Evolutionary conservation across 2,113 vertebrate species (phyloP), one percentile per base, ranked within the genome.

Genomic region (Himantopus leucocephalus): DNA sequence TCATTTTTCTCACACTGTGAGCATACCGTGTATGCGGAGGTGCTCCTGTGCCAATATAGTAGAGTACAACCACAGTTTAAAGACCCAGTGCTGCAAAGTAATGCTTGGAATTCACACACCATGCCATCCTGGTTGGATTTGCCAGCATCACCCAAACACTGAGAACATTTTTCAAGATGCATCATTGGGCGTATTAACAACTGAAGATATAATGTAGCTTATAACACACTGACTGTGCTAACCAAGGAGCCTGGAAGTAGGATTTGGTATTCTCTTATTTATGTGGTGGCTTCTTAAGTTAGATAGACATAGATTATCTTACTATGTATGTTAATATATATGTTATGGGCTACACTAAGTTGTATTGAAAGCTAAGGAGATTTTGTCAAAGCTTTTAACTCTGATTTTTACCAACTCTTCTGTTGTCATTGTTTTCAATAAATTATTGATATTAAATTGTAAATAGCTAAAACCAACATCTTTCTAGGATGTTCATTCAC

Each of bases 41-140:
- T 10, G 45, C 4, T 17, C 5, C 17, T 0, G 2, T 41, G 24
- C 47, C 56, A 71, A 8, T 3, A 11, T 1, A 60, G n/a, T 1
- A 4, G 48, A 78, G 66, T 17, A 75, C 37, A 71, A 27, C 34
- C 62, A 12, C 23, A 50, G 16, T 45, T 22, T 75, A 21, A 92
- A 88, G 52, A 71, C 8, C 8, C 35, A 64, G 63, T 10, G 71
- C 39, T 56, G 32, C 43, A 35, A 55, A 64, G 8, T 16, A 50
- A 59, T 12, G 5, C 20, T 30, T 68, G 79, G 67, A 71, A 78
- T 59, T 47, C 35, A 70, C 41, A 37, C 52, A 22, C 34, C 26
- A 35, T n/a, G 15, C 32, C 58, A 30, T 45, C 47, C 43, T 37
- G n/a, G 39, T 2, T 3, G 4, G 55, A 68, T 66, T n/a, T 39